Base-by-base conservation (phyloP, 2,797 vertebrate genomes). In the Acridotheres tristis region DNA sequence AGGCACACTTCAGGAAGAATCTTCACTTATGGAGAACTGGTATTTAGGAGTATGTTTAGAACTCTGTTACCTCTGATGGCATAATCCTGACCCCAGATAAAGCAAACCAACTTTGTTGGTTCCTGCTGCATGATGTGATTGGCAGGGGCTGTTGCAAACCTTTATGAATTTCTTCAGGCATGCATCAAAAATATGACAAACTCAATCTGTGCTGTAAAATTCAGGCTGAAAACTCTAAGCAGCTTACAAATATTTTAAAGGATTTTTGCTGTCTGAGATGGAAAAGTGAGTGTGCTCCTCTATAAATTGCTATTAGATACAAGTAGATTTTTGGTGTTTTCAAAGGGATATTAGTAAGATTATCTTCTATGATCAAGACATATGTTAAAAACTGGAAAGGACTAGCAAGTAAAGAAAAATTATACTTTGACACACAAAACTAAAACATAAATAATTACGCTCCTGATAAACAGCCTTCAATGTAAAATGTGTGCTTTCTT, bases 361-460 rank as follows among this genome's bases (percentile, higher is more conserved):
- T 76, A 23, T 66, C 67, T 91, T 29, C 59, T 62, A 6, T 9
- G 22, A 75, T 62, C 34, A 87, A 91, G 77, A 61, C 25, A 5
- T 50, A 59, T 22, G 58, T 62, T 93, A 48, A 84, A 69, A 66
- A 57, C 54, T 26, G 57, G 57, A 69, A 76, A 8, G 4, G 45
- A 72, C 66, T 66, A 45, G 34, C 71, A 74, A 54, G 53, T 51
- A 63, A 91, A 75, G 36, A 59, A 92, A 87, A 96, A 65, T 42
- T n/a, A 71, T 8, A 8, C 69, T 79, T 78, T 68, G 58, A 57
- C 27, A 32, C 51, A 26, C 26, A 88, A 74, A 95, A 80, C 50
- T 66, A 76, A 90, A 94, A 87, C 51, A 42, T 74, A 94, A 94
- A 89, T 94, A 32, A 91, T 81, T 63, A 62, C 32, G 9, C 42